Evolutionary conservation across 2,113 vertebrate genomes (phyloP), one percentile per base, ranked within the genome.

Genomic region (Motacilla tschutschensis): DNA sequence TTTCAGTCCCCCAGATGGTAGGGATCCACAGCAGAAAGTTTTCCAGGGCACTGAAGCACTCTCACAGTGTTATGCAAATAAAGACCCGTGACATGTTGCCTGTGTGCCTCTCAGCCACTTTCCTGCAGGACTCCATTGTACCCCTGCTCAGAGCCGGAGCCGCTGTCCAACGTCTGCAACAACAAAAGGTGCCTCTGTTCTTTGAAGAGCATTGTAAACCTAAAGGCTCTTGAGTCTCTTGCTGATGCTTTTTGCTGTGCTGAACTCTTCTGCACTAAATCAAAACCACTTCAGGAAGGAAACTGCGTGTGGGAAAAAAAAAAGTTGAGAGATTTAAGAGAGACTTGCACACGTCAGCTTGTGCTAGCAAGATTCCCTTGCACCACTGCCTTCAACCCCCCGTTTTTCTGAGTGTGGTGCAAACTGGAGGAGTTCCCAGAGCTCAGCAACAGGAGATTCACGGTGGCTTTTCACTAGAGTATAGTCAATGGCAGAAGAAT

Each of bases 221-320:
- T 36, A 84, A 81, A 15, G 3, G 38, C 60, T 83, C 75, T 87
- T 62, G 41, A 91, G 38, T 24, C 72, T 70, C 58, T 84, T 5
- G 2, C 38, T 76, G 79, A 53, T 67, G 54, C 50, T 24, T 79
- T 94, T 89, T 76, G 20, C 70, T 55, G 17, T 35, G 47, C 71
- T 76, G 38, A 57, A 44, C 85, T 81, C 62, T 38, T 54, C 46
- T 63, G 38, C 19, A 2, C 48, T 65, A 53, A 62, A 53, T 46
- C 43, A 75, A 86, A 93, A 83, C 36, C 38, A 51, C 79, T 87
- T 79, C 72, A 89, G 83, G 88, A 92, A 92, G 85, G 79, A 93
- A 94, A 70, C 33, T 50, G 58, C 26, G 47, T 4, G 62, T 4
- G 51, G 33, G 48, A 26, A 70, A 79, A 70, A 81, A 77, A 74